Conservation (phyloP, 1,140 invertebrate genomes). For the Drosophila nebulosa region DNA sequence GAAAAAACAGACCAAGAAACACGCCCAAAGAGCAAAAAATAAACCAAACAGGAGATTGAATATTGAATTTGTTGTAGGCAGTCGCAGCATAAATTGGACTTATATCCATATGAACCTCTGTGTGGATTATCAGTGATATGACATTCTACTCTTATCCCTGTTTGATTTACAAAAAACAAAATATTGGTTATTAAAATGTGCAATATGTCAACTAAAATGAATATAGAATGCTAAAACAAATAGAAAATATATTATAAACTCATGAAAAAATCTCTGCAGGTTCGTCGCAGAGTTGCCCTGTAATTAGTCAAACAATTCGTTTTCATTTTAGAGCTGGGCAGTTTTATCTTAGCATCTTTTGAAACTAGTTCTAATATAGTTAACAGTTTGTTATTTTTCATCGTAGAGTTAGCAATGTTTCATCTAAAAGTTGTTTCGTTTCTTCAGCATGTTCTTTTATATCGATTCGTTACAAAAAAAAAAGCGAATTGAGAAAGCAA, state of each 20-base stretch:
- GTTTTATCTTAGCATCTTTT: too few species aligned
- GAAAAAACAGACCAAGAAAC: constrained; percentile 14
- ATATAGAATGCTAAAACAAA: not conserved
- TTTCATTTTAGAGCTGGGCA: too few species aligned
- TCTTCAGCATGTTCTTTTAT: too few species aligned
- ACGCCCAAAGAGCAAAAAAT: constrained; percentile 48
- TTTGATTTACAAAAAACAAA: too few species aligned
- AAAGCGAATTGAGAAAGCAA: too few species aligned
- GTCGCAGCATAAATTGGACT: not conserved
- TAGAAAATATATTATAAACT: not conserved
- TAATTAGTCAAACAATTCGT: not conserved
- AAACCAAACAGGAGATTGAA: not conserved
- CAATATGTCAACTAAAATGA: not conserved
- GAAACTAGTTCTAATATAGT: too few species aligned
- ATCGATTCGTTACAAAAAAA: too few species aligned
- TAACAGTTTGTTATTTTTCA: too few species aligned
- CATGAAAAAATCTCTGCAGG: not conserved
- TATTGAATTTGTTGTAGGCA: not conserved
- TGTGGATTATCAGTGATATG: not conserved
- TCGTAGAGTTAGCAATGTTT: too few species aligned
- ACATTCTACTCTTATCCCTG: not conserved
- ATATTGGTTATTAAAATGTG: not conserved
- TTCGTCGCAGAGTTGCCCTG: not conserved
- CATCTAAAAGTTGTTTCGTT: too few species aligned
- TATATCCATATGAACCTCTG: not conserved